Base-by-base conservation (phyloP, 2,888 invertebrate species). In the Limulus polyphemus region DNA sequence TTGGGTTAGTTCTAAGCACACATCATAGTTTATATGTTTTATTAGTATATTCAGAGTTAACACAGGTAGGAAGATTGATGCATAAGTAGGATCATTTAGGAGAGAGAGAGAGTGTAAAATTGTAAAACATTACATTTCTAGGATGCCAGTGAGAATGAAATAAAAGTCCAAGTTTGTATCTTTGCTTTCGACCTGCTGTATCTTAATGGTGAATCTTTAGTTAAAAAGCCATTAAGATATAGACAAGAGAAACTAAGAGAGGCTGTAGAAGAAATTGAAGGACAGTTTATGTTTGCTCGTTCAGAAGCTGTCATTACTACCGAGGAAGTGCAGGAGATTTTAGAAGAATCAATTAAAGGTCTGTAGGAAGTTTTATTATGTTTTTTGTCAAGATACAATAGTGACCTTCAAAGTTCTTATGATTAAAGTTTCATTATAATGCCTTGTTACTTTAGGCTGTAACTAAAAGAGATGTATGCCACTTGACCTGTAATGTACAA, bases 181-280 rank as follows among this genome's bases (percentile, higher is more conserved):
- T 98, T 90, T 78, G 88, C 94, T 77, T 99, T 99, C 78, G 99
- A 99, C 81, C 79, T 99, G 70, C 80, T 99, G 17, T 95, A 87
- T 75, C 80, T 97, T 12, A 97, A 99, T 79, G 95, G 90, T 0
- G 79, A 83, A 71, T 79, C 95, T 3, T 79, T 98, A 47, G 91
- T 97, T 1, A 81, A 83, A 57, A 79, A 85, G 66, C 84, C 93
- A 9, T 85, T 98, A 65, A 75, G 79, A 0, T 81, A 83, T 70
- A 79, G 98, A 1, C 80, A 98, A n/a, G 77, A 79, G 32, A 76
- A 90, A 62, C 78, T 98, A 1, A 77, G 81, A 69, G 80, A 85
- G 49, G 78, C 87, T 74, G 90, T 93, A 74, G 78, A 79, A 63
- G 83, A 77, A 67, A 73, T 79, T 7, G 76, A 77, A 71, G 95